Percentiles rank a stretch among this genome's conserved stretches.
These are phyloP conservation scores for Ophion ellenae DNA, from an alignment of 2,888 invertebrate species.

Conservation along the genomic window DNA sequence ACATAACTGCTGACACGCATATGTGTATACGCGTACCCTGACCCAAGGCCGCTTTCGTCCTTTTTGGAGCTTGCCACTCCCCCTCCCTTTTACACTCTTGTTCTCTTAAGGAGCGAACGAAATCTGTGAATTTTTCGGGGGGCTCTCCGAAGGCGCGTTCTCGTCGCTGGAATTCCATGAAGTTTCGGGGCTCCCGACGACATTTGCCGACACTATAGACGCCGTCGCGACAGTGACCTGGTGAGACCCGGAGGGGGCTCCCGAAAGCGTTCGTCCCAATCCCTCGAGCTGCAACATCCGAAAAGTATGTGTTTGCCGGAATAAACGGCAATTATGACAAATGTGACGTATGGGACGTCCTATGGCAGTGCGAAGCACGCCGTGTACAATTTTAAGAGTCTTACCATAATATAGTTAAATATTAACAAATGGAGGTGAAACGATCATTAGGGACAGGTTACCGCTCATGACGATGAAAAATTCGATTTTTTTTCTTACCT, in stretches of 20 bases:
- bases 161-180: constrained; percentile 70
- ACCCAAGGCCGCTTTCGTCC: constrained; percentile 32
- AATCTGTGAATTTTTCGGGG: constrained; percentile 76
- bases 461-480: too few relatives aligned
- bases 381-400: too few relatives aligned
- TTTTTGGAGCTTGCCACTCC: constrained; percentile 32
- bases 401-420: too few relatives aligned
- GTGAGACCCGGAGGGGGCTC: constrained; percentile 48
- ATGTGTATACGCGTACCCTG: constrained; percentile 27
- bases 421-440: too few relatives aligned
- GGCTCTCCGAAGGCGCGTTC: constrained; percentile 26
- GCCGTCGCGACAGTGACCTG: constrained; percentile 57
- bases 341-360: too few relatives aligned
- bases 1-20: constrained; percentile 32
- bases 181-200: constrained; percentile 40
- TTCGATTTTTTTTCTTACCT: too few relatives aligned
- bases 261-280: constrained; percentile 55
- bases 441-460: too few relatives aligned
- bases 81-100: constrained; percentile 47
- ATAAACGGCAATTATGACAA: too few relatives aligned
- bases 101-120: constrained; percentile 67
- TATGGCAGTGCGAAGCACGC: too few relatives aligned
- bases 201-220: constrained; percentile 59
- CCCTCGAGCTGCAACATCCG: constrained; percentile 21
- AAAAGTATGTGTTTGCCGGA: too few relatives aligned